Evolutionary conservation across 2,888 invertebrate species (phyloP).

Genomic region (Prosopocoilus inquinatus): DNA sequence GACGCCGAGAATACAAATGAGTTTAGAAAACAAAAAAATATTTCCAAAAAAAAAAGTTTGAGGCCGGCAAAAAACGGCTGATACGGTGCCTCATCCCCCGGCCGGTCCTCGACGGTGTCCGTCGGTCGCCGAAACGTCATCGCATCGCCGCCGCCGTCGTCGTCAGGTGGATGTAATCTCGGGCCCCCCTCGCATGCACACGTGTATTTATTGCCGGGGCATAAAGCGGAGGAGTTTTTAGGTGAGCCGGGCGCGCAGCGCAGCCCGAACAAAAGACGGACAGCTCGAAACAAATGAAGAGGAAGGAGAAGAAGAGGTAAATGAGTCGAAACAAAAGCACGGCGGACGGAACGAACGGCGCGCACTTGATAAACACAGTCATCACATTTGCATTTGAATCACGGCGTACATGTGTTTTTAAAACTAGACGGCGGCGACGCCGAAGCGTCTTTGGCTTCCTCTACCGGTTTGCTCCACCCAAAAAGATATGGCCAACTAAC

Average conservation of each 20-base stretch:
- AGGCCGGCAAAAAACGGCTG: too few species aligned
- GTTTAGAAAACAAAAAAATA: too few species aligned
- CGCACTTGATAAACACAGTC: slow-evolving; percentile 48
- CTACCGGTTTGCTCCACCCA: too few species aligned
- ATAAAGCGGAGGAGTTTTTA: not conserved
- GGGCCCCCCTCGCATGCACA: too few species aligned
- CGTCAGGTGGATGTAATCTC: too few species aligned
- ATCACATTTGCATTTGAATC: slow-evolving; percentile 51
- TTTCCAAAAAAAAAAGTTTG: too few species aligned
- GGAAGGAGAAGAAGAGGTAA: slow-evolving; percentile 50
- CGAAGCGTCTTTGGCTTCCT: too few species aligned
- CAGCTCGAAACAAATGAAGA: slow-evolving; percentile 44
- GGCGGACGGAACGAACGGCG: slow-evolving; percentile 42
- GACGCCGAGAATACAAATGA: not conserved
- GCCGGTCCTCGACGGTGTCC: too few species aligned
- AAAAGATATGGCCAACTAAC: too few species aligned
- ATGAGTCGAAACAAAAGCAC: slow-evolving; percentile 50
- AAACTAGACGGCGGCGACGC: not conserved
- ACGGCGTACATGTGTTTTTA: slow-evolving; percentile 34
- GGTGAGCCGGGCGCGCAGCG: not conserved
- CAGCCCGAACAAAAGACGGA: slow-evolving; percentile 17
- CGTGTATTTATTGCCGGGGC: not conserved
- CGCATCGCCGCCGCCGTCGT: too few species aligned
- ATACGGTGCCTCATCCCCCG: too few species aligned
- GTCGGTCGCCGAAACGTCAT: too few species aligned